These are phyloP conservation scores for Liasis olivaceus DNA, from an alignment of 2,797 vertebrate genomes.

Conservation along the genomic window DNA sequence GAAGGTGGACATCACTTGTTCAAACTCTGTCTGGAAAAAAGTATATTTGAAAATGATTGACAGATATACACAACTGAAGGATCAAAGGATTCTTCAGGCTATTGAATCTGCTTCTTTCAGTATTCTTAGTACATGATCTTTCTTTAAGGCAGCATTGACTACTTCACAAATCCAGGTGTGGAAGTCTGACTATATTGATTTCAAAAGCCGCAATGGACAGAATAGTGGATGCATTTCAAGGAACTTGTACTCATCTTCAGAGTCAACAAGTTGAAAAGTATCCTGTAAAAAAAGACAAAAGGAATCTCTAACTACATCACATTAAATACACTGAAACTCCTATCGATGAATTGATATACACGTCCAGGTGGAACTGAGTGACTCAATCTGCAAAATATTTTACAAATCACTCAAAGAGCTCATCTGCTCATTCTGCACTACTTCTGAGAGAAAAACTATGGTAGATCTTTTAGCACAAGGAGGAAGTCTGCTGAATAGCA, in stretches of 20 bases:
- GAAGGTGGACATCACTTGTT: not conserved
- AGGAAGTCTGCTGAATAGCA: not conserved
- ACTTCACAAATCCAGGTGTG: not conserved
- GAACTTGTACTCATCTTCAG: not conserved
- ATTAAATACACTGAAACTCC: not conserved
- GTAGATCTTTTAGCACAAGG: not conserved
- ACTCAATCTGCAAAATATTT: not conserved
- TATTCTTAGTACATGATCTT: not conserved
- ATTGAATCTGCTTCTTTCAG: not conserved
- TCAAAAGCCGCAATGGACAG: not conserved
- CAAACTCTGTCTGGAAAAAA: not conserved
- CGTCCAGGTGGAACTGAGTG: not conserved
- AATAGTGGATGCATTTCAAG: not conserved
- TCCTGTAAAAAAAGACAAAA: not conserved
- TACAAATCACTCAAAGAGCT: not conserved
- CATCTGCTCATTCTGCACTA: not conserved
- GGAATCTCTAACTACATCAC: not conserved
- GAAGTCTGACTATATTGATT: not conserved
- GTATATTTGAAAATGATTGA: not conserved
- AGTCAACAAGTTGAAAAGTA: not conserved
- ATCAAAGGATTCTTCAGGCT: not conserved
- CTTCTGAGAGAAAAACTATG: not conserved
- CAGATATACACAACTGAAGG: not conserved
- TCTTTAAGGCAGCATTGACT: not conserved
- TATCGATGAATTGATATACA: not conserved